Percentiles rank a stretch among this genome's conserved stretches.
phyloP scores from a whole-genome alignment of 1,140 invertebrate species.

The Drosophila kepulauana region DNA sequence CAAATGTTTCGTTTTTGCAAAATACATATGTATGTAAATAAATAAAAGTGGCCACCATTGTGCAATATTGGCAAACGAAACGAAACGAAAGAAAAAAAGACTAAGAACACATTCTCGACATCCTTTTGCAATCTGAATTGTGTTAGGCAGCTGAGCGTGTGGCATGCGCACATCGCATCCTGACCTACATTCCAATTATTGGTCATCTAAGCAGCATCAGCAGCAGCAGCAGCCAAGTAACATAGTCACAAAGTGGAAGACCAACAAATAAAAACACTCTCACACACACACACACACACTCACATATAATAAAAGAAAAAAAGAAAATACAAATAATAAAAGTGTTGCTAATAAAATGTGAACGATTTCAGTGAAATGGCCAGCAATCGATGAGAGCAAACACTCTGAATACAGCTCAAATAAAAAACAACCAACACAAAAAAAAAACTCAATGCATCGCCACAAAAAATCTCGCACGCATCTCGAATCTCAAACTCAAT shows the following conservation, averaged over 20 bases:
- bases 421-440: no score
- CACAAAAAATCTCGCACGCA: background rate
- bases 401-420: background rate
- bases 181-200: conserved; percentile 80
- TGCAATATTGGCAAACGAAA: conserved; percentile 2
- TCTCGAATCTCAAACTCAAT: background rate
- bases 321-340: conserved; percentile 11
- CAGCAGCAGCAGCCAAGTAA: conserved; percentile 30
- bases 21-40: background rate
- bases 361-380: conserved; percentile 26
- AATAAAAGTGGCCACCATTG: background rate
- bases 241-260: conserved; percentile 26
- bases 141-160: conserved; percentile 19
- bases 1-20: background rate
- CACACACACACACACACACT: no score
- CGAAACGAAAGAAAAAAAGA: no score
- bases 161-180: conserved; percentile 71
- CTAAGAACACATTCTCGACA: background rate
- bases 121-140: no score
- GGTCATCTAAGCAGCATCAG: conserved; percentile 66
- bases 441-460: background rate
- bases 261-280: background rate
- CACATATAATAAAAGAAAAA: conserved; percentile 12
- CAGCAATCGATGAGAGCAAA: conserved; percentile 5
- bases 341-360: background rate